Evolutionary conservation across 2,888 invertebrate species (phyloP), one percentile per base, ranked within the genome.

Genomic region (Zaprionus obscuricornis): DNA sequence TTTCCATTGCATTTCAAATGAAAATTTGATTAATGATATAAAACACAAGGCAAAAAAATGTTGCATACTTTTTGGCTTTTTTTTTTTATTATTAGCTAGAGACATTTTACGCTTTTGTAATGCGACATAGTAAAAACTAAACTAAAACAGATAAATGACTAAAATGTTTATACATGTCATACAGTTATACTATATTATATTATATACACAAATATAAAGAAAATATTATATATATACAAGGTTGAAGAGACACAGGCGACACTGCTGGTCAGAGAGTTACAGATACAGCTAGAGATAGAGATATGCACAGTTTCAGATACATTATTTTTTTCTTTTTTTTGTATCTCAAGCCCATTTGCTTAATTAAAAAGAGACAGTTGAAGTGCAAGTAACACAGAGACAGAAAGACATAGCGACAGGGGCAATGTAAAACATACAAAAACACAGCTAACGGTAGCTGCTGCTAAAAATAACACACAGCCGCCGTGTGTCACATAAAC

Each of bases 321-420:
- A 43, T 56, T 24, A 18, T 31, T 24, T 24, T 10, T 36, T 26
- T 52, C 26, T 45, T 37, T 43, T 7, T 40, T 40, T 58, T 56
- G 54, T 73, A 60, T 56, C 40, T 45, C 59, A 59, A 54, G 55
- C 58, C 70, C 77, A 81, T 77, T 78, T 69, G 76, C 81, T 71
- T 76, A 84, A 81, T 76, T 79, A 66, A 50, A 66, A 68, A 66
- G n/a, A n/a, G n/a, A n/a, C n/a, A n/a, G n/a, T n/a, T n/a, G n/a
- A n/a, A n/a, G n/a, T n/a, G n/a, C n/a, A 46, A 31, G 26, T 31
- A 56, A 34, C 50, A 56, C 40, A 33, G 45, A 33, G 47, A 50
- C 29, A 50, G 34, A 42, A 27, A 43, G 8, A 42, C 27, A 13
- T 16, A 36, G 11, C 3, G 18, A 24, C 36, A 8, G 6, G 2